Evolutionary conservation across 2,888 invertebrate genomes (phyloP), one percentile per base, ranked within the genome.

Genomic region (Thymelicus acteon): DNA sequence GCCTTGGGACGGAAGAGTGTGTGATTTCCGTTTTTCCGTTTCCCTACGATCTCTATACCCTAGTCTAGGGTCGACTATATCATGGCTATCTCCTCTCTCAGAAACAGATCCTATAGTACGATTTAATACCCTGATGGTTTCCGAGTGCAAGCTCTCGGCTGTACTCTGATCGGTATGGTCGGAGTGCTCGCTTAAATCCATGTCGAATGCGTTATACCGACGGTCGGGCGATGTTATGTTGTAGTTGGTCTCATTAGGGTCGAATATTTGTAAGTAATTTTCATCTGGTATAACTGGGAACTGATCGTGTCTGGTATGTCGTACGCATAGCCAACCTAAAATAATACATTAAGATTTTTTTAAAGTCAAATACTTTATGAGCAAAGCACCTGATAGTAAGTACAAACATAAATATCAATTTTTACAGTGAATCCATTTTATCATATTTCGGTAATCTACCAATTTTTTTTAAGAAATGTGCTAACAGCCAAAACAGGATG

Each of bases 271-370:
- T 65, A 94, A 86, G 90, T 94, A 95, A 72, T 95, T 93, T 82
- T 96, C 95, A 69, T 96, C 96, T 73, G 96, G 95, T 76, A 96
- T 95, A 52, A 97, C 94, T 0, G 97, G 97, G 95, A 97, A 97
- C 78, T 95, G 94, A 74, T 97, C 96, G 83, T 96, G 95, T 61
- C 97, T 94, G 74, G 97, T 96, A 79, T 97, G 97, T 69, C 97
- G 93, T 6, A 97, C 96, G 79, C 96, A 96, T 71, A 96, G 87
- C 97, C 97, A 97, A 79, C 96, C 97, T 95, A 58, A 49, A 58
- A 60, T 44, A 24, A 65, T 52, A 61, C 49, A 37, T 10, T 12
- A 12, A 12, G 4, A 1, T 1, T 10, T 44, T 8, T 10, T 44
- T 10, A 10, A 7, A 8, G 44, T 12, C 12, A 44, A 44, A 44